Percentiles rank a stretch among this genome's conserved stretches.
Evolutionary conservation across 2,797 vertebrate species (phyloP).

Genomic region (Pogoniulus pusillus): DNA sequence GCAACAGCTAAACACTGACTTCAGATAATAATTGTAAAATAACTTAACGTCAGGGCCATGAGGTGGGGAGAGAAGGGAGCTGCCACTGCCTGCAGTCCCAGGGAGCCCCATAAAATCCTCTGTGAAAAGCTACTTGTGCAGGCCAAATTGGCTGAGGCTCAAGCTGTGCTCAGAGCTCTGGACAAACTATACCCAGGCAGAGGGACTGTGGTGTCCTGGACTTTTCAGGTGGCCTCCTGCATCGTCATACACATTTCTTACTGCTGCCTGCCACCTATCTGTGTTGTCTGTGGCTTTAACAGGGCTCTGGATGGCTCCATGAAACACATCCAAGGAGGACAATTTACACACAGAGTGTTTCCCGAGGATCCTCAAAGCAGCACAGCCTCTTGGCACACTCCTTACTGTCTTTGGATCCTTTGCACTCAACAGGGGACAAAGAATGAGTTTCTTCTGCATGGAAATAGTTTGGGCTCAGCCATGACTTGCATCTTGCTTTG

Average conservation of each 20-base stretch:
- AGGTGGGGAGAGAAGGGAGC: not conserved
- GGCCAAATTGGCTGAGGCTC: not conserved
- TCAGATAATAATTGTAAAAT: conserved; percentile 55
- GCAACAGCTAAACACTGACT: conserved; percentile 76
- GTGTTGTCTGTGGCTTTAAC: not conserved
- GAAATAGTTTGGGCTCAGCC: not conserved
- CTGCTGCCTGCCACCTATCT: not conserved
- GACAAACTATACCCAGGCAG: not conserved
- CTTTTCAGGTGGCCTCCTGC: not conserved
- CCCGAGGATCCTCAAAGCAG: not conserved
- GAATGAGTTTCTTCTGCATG: not conserved
- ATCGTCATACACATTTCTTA: not conserved
- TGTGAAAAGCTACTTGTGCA: not conserved
- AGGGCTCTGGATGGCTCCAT: not conserved
- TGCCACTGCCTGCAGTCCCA: not conserved
- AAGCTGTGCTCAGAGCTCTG: not conserved
- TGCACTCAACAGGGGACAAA: not conserved
- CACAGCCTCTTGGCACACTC: not conserved
- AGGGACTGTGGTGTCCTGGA: not conserved
- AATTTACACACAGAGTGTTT: not conserved
- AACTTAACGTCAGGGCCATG: conserved; percentile 12
- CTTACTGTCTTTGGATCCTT: not conserved
- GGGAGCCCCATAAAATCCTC: not conserved
- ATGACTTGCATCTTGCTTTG: not conserved
- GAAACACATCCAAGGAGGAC: not conserved